phyloP scores from a whole-genome alignment of 2,797 vertebrate species.

The Cuculus canorus region DNA sequence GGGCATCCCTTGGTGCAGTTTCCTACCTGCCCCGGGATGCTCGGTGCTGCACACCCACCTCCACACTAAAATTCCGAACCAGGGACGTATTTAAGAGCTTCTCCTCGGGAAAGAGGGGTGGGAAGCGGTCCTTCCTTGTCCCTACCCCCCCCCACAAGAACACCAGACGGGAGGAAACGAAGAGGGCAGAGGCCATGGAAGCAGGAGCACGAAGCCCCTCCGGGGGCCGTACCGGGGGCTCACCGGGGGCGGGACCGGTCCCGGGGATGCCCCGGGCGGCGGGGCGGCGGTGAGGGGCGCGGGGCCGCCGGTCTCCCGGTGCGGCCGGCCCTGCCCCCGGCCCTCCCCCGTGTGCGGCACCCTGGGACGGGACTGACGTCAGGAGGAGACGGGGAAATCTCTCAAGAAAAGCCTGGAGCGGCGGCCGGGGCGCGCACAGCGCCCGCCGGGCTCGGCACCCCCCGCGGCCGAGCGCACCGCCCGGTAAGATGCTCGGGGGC shows the following conservation, averaged over 20 bases:
- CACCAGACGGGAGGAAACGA: background rate
- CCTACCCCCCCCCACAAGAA: background rate
- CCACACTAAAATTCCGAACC: background rate
- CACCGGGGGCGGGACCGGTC: background rate
- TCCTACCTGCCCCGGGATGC: background rate
- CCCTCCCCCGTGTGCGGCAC: slow-evolving; percentile 43
- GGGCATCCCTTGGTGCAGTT: background rate
- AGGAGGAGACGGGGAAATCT: slow-evolving; percentile 60
- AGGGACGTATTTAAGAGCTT: background rate
- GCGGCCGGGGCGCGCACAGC: slow-evolving; percentile 29
- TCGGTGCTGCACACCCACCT: background rate
- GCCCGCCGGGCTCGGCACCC: slow-evolving; percentile 61
- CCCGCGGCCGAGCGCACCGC: background rate
- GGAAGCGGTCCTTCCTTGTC: background rate
- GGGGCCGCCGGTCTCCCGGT: background rate
- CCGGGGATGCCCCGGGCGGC: background rate
- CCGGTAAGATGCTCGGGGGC: background rate
- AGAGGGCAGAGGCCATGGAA: slow-evolving; percentile 1
- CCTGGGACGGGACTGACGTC: slow-evolving; percentile 72
- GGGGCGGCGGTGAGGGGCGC: background rate
- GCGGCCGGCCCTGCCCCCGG: slow-evolving; percentile 34
- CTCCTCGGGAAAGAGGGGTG: too few relatives aligned
- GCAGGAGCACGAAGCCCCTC: background rate
- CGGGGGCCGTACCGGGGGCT: background rate
- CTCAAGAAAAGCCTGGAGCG: slow-evolving; percentile 60